A percentile compares a stretch with the other conserved stretches of the same genome.
phyloP scores from a whole-genome alignment of 2,113 vertebrate genomes.

The Eclectus roratus region DNA sequence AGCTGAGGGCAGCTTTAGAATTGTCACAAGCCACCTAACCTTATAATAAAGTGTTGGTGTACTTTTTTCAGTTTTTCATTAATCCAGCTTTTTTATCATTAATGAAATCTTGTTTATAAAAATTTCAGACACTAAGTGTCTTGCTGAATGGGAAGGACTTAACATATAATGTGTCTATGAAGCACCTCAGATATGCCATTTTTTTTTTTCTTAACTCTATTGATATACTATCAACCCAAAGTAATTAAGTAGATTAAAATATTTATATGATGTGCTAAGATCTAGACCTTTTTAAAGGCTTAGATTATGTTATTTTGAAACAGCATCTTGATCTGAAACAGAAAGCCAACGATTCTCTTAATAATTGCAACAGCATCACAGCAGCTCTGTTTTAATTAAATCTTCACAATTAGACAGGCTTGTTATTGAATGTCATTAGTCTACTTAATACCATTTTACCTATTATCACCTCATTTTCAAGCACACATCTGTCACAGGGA shows the following conservation, averaged over 20 bases:
- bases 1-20: background rate
- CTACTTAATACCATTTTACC: slow-evolving; percentile 47
- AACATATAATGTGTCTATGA: background rate
- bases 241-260: background rate
- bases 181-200: background rate
- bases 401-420: slow-evolving; percentile 60
- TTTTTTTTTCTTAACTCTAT: background rate
- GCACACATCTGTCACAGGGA: slow-evolving; percentile 37
- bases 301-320: background rate
- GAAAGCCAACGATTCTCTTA: slow-evolving; percentile 20
- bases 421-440: slow-evolving; percentile 68
- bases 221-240: background rate
- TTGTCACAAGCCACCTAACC: background rate
- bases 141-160: background rate
- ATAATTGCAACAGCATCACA: slow-evolving; percentile 20
- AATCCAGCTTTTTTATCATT: background rate
- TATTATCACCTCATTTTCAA: slow-evolving; percentile 71
- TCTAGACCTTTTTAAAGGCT: background rate
- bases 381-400: slow-evolving; percentile 64
- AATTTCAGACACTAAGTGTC: background rate
- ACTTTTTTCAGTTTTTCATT: background rate
- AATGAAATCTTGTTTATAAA: background rate
- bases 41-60: background rate
- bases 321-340: background rate
- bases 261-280: background rate